Evolutionary conservation across 2,797 vertebrate species (phyloP).

Genomic region (Myotis daubentonii): DNA sequence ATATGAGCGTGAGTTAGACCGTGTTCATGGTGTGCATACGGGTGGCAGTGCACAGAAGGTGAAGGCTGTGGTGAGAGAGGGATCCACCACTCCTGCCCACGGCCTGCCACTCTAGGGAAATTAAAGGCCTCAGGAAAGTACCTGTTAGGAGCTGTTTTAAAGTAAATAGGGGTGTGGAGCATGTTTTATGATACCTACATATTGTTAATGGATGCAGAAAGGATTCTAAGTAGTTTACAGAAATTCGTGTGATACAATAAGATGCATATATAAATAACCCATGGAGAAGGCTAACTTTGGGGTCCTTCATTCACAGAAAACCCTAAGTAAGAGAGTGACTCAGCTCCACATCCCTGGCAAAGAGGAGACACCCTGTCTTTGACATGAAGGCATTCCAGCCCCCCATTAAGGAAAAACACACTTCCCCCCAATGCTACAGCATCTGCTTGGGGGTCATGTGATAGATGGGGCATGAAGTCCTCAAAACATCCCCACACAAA

Average conservation of each 20-base stretch:
- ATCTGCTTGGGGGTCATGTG: not conserved
- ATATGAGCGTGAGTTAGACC: fast-evolving
- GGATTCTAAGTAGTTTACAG: not conserved
- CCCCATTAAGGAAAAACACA: not conserved
- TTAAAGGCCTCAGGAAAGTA: not conserved
- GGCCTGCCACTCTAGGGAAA: not conserved
- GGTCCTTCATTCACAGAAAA: not conserved
- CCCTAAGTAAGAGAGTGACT: not conserved
- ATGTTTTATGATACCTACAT: not conserved
- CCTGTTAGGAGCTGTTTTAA: not conserved
- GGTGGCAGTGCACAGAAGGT: too few relatives aligned
- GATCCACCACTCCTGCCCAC: fast-evolving
- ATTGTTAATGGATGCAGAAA: not conserved
- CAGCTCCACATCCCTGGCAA: not conserved
- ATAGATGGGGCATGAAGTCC: not conserved
- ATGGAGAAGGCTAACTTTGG: not conserved
- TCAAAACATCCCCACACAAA: not conserved
- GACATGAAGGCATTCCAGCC: not conserved
- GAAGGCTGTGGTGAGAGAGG: not conserved
- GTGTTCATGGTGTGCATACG: fast-evolving
- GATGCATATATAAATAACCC: not conserved
- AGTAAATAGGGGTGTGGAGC: not conserved
- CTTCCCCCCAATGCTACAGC: not conserved
- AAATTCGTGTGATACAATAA: not conserved
- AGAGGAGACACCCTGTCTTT: not conserved